These are phyloP conservation scores for Drosophila tristis DNA, from an alignment of 1,140 invertebrate genomes.

Conservation along the genomic window DNA sequence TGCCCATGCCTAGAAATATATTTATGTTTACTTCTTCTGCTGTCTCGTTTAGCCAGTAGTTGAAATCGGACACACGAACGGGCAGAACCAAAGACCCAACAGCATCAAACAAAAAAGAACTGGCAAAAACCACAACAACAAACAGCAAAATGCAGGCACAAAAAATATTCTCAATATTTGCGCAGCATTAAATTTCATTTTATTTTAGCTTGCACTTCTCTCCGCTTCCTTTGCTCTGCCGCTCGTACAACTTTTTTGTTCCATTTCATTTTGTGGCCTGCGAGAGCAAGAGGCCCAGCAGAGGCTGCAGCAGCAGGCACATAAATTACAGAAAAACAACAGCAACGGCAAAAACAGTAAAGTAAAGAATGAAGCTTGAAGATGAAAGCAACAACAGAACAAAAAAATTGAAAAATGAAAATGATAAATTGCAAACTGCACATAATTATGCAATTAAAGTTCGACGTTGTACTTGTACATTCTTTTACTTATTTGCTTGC, in stretches of 20 bases:
- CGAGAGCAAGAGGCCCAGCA: neutral
- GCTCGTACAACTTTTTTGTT: slow-evolving; percentile 6
- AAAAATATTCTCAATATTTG: slow-evolving; percentile 58
- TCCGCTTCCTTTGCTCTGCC: neutral
- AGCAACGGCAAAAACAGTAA: slow-evolving; percentile 30
- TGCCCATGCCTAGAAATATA: no score
- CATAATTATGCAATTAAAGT: slow-evolving; percentile 84
- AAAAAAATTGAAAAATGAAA: slow-evolving; percentile 82
- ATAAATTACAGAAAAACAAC: slow-evolving; percentile 70
- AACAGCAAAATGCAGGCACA: neutral
- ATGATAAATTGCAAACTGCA: slow-evolving; percentile 84
- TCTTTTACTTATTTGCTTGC: neutral
- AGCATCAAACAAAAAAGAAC: slow-evolving; percentile 1
- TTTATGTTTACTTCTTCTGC: no score
- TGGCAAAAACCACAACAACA: neutral
- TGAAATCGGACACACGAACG: neutral
- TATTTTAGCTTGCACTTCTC: slow-evolving; percentile 3
- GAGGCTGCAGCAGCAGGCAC: slow-evolving; percentile 48
- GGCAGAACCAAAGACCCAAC: neutral
- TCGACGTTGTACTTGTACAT: slow-evolving; percentile 72
- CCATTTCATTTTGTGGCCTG: slow-evolving; percentile 1
- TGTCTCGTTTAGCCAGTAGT: no score
- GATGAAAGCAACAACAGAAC: slow-evolving; percentile 34
- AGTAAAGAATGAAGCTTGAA: slow-evolving; percentile 31
- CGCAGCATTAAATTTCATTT: slow-evolving; percentile 57